Conservation (phyloP, 2,888 invertebrate genomes). For the Lithophane semibrunnea region DNA sequence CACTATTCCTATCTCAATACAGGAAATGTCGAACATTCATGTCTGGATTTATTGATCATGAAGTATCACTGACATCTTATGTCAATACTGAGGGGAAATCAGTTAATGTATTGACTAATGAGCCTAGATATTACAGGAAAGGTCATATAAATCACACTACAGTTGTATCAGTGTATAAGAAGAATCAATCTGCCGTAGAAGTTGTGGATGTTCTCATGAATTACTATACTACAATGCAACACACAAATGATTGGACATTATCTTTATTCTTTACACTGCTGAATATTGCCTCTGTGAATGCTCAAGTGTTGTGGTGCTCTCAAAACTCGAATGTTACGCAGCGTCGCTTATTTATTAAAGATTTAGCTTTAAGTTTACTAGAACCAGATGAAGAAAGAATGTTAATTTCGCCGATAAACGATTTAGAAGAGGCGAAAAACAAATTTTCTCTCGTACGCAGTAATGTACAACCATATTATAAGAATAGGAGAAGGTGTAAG, state of each 20-base stretch:
- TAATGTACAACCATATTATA: constrained; percentile 62
- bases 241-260: constrained; percentile 85
- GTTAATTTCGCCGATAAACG: constrained; percentile 59
- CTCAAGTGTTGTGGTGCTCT: constrained; percentile 85
- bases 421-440: constrained; percentile 58
- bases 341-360: constrained; percentile 81
- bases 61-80: constrained; percentile 80
- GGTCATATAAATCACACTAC: constrained; percentile 75
- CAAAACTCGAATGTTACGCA: constrained; percentile 72
- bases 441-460: constrained; percentile 48
- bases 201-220: constrained; percentile 85
- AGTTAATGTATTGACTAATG: constrained; percentile 82
- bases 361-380: constrained; percentile 81
- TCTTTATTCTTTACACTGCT: constrained; percentile 84
- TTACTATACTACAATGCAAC: constrained; percentile 86
- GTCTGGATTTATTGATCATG: constrained; percentile 81
- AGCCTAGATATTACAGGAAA: constrained; percentile 81
- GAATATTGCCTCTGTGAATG: constrained; percentile 85
- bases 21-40: constrained; percentile 77
- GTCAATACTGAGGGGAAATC: constrained; percentile 78
- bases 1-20: constrained; percentile 79
- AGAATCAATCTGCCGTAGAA: constrained; percentile 82
- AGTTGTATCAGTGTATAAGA: constrained; percentile 82
- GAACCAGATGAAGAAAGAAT: constrained; percentile 66
- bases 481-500: constrained; percentile 77